These are phyloP conservation scores for Polydrusus cervinus DNA, from an alignment of 2,888 invertebrate genomes.

Conservation along the genomic window DNA sequence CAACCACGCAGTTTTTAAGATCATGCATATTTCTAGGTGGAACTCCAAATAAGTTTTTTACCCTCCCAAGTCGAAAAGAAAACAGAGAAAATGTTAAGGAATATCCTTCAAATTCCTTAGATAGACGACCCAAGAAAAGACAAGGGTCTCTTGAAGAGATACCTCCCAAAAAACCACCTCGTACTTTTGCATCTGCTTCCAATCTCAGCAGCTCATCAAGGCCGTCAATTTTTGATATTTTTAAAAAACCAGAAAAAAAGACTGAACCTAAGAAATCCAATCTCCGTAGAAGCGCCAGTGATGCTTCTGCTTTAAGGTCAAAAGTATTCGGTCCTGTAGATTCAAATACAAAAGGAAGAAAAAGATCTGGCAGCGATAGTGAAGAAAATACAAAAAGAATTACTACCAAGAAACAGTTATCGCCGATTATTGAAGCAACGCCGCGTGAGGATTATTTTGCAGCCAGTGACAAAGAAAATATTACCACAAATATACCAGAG, in stretches of 20 bases:
- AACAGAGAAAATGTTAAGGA: conserved; percentile 65
- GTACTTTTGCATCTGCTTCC: conserved; percentile 71
- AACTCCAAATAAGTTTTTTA: conserved; percentile 79
- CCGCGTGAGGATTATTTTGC: conserved; percentile 81
- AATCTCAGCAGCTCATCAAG: conserved; percentile 72
- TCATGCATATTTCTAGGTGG: conserved; percentile 62
- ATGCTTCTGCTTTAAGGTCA: conserved; percentile 76
- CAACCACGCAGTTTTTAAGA: neutral
- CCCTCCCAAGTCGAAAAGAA: conserved; percentile 78
- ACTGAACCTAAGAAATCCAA: conserved; percentile 73
- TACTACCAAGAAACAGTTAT: conserved; percentile 79
- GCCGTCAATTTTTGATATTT: conserved; percentile 80
- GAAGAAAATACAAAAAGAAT: conserved; percentile 68
- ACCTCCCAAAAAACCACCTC: conserved; percentile 67
- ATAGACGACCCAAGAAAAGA: conserved; percentile 61
- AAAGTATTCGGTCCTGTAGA: conserved; percentile 62
- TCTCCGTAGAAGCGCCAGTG: conserved; percentile 72
- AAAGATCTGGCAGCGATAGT: conserved; percentile 70
- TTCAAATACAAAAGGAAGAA: conserved; percentile 69
- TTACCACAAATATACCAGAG: conserved; percentile 46
- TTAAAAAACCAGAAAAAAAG: conserved; percentile 77
- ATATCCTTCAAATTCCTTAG: conserved; percentile 62
- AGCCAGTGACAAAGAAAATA: conserved; percentile 60
- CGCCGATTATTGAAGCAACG: conserved; percentile 86
- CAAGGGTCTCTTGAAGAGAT: conserved; percentile 76